These are phyloP conservation scores for Clarias fuscus DNA, from an alignment of 2,797 vertebrate species.

Conservation along the genomic window DNA sequence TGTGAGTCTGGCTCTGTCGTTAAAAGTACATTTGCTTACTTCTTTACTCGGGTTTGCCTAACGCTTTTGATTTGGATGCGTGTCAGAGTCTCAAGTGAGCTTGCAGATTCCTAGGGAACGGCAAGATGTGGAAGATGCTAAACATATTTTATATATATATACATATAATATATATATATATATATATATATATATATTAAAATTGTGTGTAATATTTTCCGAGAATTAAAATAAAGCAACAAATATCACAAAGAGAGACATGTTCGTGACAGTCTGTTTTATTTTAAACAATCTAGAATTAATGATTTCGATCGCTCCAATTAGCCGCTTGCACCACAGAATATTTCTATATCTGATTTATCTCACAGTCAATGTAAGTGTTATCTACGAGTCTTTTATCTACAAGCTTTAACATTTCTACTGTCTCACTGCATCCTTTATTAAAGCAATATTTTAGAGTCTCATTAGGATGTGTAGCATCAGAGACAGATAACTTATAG, in stretches of 20 bases:
- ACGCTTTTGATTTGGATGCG: conserved; percentile 24
- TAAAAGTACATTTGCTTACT: conserved; percentile 19
- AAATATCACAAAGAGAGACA: not conserved
- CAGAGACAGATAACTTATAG: not conserved
- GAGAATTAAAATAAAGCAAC: not conserved
- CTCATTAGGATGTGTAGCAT: not conserved
- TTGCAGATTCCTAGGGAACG: not conserved
- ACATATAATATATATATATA: too few relatives aligned
- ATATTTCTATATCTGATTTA: not conserved
- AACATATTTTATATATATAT: too few relatives aligned
- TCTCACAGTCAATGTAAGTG: not conserved
- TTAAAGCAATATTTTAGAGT: not conserved
- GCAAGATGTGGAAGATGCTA: not conserved
- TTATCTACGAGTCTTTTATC: not conserved
- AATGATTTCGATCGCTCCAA: not conserved
- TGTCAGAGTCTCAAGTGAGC: not conserved
- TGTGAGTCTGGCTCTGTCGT: not conserved
- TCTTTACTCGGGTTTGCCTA: conserved; percentile 6
- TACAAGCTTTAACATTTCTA: not conserved
- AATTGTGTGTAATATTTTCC: not conserved
- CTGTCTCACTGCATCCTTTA: conserved; percentile 7
- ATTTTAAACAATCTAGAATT: not conserved
- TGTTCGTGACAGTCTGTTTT: not conserved
- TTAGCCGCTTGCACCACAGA: not conserved
- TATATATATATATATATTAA: not conserved